Conservation (phyloP, 2,888 invertebrate genomes). For the Nasonia oneida region DNA sequence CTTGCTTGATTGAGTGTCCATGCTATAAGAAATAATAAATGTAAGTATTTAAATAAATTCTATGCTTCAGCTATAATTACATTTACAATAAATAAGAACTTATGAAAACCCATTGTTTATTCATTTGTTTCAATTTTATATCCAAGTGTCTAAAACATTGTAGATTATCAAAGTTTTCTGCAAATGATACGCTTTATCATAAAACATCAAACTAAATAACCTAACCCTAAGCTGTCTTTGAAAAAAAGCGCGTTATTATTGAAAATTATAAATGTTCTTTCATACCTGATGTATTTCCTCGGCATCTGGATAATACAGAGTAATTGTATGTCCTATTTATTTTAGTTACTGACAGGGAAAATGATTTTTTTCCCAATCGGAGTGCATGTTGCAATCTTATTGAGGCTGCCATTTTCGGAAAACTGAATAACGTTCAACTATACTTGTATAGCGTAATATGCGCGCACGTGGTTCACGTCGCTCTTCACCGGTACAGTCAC, state of each 20-base stretch:
- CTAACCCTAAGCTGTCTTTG: background rate
- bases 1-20: conserved; percentile 63
- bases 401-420: conserved; percentile 71
- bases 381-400: conserved; percentile 70
- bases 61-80: background rate
- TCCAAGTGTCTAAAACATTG: background rate
- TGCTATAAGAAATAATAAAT: conserved; percentile 56
- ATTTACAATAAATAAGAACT: background rate
- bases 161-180: background rate
- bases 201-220: background rate
- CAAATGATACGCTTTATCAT: background rate
- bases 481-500: background rate
- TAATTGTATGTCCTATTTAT: conserved; percentile 63
- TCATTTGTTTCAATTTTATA: background rate
- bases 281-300: conserved; percentile 59
- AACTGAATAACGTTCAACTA: background rate
- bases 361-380: conserved; percentile 68
- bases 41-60: background rate
- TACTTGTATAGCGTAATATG: no score
- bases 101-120: background rate
- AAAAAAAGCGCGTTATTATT: background rate
- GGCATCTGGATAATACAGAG: conserved; percentile 64
- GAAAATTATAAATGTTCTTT: background rate
- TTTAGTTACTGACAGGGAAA: conserved; percentile 66
- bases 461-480: background rate